Base-by-base conservation (phyloP, 2,797 vertebrate genomes). In the Anolis apletophallus region DNA sequence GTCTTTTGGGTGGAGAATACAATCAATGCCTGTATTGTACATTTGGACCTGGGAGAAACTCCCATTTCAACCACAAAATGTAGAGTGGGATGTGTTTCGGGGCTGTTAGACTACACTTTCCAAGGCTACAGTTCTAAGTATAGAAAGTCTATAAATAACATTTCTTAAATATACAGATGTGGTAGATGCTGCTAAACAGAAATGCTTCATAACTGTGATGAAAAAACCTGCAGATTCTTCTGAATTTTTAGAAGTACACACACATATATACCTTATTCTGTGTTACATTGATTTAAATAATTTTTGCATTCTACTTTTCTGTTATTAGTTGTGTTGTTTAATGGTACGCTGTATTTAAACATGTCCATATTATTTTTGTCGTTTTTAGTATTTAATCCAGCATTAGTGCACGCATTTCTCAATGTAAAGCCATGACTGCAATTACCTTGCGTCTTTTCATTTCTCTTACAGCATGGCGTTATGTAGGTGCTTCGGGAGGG, bases 381-480 rank as follows among this genome's bases (percentile, higher is more conserved):
- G 73, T n/a, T 46, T 26, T 23, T 7, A 21, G 32, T 67, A 16
- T 29, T 54, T 81, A 67, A 76, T 76, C 40, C 19, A 29, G 8
- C 29, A 61, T 21, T 5, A 16, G 29, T 32, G 55, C 14, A 82
- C 13, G 50, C n/a, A 16, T 57, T 85, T 46, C 52, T 71, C 26
- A 50, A 32, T 69, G 34, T 7, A 32, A 26, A 10, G n/a, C 52
- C 34, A n/a, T 61, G 46, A 81, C 40, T 67, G 78, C n/a, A 36
- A 23, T 54, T 21, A 76, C 57, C 0, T 87, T 88, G 92, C 81
- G 91, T 81, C 57, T 81, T 83, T 87, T 75, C 26, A 69, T 12
- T 78, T 89, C 32, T 88, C 85, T 81, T 94, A 85, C 96, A 99
- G 99, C 97, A 81, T 99, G 98, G 98, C 98, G 98, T 88, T 98